Conservation (phyloP, 2,113 vertebrate species). For the Myiopsitta monachus region DNA sequence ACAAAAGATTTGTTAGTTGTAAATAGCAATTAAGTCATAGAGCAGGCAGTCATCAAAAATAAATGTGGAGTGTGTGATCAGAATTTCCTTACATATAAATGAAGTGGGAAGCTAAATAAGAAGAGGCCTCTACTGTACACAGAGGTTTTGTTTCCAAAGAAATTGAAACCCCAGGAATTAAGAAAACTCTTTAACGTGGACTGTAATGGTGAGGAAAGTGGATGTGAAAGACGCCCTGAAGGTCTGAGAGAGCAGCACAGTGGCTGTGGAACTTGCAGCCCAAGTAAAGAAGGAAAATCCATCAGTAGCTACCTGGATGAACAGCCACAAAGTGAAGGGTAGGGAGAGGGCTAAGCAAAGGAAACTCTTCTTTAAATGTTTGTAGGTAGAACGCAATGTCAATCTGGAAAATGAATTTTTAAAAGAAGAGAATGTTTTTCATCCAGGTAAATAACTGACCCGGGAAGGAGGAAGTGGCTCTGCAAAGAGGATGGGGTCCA, state of each 20-base stretch:
- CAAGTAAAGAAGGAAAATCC: not conserved
- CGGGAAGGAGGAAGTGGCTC: not conserved
- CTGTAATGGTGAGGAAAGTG: not conserved
- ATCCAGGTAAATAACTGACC: not conserved
- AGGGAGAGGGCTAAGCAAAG: not conserved
- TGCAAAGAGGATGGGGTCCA: not conserved
- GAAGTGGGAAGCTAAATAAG: not conserved
- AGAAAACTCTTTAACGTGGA: not conserved
- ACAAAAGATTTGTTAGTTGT: not conserved
- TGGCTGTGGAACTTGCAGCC: not conserved
- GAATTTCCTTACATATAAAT: not conserved
- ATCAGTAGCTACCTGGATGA: not conserved
- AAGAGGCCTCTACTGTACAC: not conserved
- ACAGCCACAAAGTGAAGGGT: not conserved
- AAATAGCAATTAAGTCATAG: slow-evolving; percentile 47
- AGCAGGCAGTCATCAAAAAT: slow-evolving; percentile 32
- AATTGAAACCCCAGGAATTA: not conserved
- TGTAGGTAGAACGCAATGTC: not conserved
- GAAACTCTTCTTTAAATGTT: not conserved
- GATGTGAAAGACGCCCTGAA: not conserved
- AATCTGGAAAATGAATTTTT: not conserved
- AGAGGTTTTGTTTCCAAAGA: not conserved
- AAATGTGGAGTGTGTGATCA: not conserved
- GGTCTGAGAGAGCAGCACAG: not conserved
- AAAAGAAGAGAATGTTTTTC: not conserved